These are phyloP conservation scores for Rhagoletis zephyria DNA, from an alignment of 1,140 invertebrate genomes.

Conservation along the genomic window DNA sequence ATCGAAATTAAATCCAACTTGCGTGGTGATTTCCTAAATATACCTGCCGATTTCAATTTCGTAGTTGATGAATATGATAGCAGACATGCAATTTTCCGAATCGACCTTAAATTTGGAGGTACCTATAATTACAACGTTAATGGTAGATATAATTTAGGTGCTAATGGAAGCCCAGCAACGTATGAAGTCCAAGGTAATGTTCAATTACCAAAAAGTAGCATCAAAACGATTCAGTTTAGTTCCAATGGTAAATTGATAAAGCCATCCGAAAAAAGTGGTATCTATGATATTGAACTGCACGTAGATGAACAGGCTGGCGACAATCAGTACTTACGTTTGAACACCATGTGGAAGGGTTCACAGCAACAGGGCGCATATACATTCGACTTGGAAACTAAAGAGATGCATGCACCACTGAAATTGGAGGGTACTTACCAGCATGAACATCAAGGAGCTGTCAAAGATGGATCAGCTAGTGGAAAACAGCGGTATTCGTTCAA, in stretches of 20 bases:
- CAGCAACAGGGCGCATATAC: constrained; percentile 61
- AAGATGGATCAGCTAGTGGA: constrained; percentile 55
- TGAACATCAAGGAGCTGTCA: constrained; percentile 56
- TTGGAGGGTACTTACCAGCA: constrained; percentile 62
- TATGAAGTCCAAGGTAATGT: constrained; percentile 71
- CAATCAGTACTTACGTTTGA: constrained; percentile 61
- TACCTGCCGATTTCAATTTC: constrained; percentile 66
- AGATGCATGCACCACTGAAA: constrained; percentile 60
- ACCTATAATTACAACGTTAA: constrained; percentile 61
- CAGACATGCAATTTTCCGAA: constrained; percentile 60
- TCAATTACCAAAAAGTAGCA: constrained; percentile 74
- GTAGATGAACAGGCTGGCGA: constrained; percentile 60
- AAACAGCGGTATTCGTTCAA: constrained; percentile 61
- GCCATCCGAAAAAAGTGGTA: constrained; percentile 28
- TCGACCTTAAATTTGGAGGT: constrained; percentile 63
- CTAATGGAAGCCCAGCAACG: constrained; percentile 70
- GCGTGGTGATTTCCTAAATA: constrained; percentile 71
- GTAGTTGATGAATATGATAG: constrained; percentile 64
- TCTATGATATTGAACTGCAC: constrained; percentile 57
- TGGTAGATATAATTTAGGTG: constrained; percentile 73
- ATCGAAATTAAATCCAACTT: constrained; percentile 61
- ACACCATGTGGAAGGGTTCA: constrained; percentile 58
- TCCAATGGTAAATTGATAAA: constrained; percentile 65
- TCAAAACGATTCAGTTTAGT: constrained; percentile 72
- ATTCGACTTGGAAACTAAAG: constrained; percentile 61